These are phyloP conservation scores for Mimachlamys varia DNA, from an alignment of 2,888 invertebrate genomes.

Conservation along the genomic window DNA sequence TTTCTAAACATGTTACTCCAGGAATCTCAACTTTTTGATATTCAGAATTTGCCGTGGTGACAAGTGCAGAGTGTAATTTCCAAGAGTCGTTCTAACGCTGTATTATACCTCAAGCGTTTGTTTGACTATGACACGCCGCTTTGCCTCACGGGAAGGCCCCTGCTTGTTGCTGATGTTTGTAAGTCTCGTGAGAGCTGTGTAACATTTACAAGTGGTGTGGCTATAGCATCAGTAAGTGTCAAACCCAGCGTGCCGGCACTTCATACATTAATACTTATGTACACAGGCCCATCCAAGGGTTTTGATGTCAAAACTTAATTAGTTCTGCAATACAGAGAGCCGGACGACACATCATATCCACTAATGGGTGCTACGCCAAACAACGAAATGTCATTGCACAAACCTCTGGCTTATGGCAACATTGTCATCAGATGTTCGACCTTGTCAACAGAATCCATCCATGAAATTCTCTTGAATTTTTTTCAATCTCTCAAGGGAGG, in stretches of 20 bases:
- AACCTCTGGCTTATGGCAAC: neutral
- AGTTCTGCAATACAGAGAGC: neutral
- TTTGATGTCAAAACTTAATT: slow-evolving; percentile 33
- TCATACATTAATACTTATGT: slow-evolving; percentile 17
- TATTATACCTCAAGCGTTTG: neutral
- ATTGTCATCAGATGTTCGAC: neutral
- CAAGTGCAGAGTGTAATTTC: neutral
- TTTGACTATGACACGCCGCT: slow-evolving; percentile 26
- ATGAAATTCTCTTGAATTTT: neutral
- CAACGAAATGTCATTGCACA: neutral
- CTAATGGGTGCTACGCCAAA: neutral
- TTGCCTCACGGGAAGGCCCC: slow-evolving; percentile 23
- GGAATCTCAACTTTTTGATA: no score
- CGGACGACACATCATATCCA: neutral
- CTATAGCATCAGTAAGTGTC: neutral
- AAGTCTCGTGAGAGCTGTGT: slow-evolving; percentile 23
- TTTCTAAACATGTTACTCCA: no score
- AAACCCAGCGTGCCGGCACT: neutral
- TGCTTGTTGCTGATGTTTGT: neutral
- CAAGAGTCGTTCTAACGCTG: neutral
- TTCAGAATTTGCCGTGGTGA: no score
- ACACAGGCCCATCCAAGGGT: neutral
- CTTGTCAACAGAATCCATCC: neutral
- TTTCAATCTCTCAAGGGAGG: neutral
- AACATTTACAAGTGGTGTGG: slow-evolving; percentile 14